A percentile compares a stretch with the other conserved stretches of the same genome.
Evolutionary conservation across 2,113 vertebrate genomes (phyloP).

Genomic region (Actinemys pallida): DNA sequence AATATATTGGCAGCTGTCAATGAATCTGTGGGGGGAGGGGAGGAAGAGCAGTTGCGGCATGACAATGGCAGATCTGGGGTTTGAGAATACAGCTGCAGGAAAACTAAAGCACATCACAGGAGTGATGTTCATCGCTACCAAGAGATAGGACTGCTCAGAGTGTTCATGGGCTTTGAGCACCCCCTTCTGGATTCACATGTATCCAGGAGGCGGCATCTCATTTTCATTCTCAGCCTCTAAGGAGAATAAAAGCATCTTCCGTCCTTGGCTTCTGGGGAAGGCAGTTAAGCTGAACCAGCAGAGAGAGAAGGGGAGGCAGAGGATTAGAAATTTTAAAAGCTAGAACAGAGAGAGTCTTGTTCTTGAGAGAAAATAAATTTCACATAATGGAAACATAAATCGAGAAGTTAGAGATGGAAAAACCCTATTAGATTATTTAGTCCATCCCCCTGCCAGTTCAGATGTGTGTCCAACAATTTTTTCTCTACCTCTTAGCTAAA

Average conservation of each 20-base stretch:
- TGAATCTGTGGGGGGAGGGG: neutral
- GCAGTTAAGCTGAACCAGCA: neutral
- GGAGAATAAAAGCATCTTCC: neutral
- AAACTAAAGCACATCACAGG: neutral
- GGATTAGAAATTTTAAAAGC: neutral
- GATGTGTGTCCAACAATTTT: neutral
- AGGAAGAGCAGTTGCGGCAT: neutral
- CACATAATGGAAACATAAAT: neutral
- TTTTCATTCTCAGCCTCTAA: neutral
- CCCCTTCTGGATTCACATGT: conserved; percentile 9
- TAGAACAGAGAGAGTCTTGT: neutral
- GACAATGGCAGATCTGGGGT: neutral
- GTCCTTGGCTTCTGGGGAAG: neutral
- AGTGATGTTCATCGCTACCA: neutral
- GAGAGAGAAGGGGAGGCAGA: neutral
- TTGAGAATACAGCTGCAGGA: neutral
- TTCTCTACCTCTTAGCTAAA: neutral
- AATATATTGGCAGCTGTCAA: neutral
- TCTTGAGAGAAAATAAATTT: neutral
- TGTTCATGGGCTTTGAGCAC: neutral
- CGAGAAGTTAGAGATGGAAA: neutral
- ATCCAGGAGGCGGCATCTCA: neutral
- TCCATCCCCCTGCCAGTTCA: neutral
- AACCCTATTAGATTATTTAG: neutral
- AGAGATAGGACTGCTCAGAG: accelerated